These are phyloP conservation scores for Cosmorhoe ocellata DNA, from an alignment of 2,888 invertebrate species.

Conservation along the genomic window DNA sequence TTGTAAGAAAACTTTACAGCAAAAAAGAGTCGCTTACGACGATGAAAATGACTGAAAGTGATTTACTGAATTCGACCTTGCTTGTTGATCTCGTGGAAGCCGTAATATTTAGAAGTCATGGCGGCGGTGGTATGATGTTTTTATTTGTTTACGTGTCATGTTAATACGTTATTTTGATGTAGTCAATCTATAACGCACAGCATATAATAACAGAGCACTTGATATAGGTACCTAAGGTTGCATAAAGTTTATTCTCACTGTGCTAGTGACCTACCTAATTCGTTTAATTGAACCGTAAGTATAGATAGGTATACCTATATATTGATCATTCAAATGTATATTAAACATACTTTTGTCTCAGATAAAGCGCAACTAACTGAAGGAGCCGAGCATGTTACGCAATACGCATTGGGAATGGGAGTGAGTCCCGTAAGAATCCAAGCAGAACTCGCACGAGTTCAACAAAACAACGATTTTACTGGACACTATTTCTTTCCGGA, in stretches of 20 bases:
- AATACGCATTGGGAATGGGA: conserved; percentile 37
- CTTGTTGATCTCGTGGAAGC: conserved; percentile 74
- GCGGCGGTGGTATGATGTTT: conserved; percentile 58
- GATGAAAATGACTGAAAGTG: conserved; percentile 46
- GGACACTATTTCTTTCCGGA: conserved; percentile 77
- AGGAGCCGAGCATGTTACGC: conserved; percentile 37
- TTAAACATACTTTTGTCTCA: too few species aligned
- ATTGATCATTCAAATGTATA: too few species aligned
- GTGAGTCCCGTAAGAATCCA: conserved; percentile 62
- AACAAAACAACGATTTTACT: conserved; percentile 60
- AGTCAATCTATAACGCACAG: too few species aligned
- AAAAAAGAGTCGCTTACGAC: conserved; percentile 55
- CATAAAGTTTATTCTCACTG: too few species aligned
- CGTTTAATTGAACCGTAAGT: too few species aligned
- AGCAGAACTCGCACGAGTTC: conserved; percentile 62
- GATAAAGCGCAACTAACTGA: conserved; percentile 45
- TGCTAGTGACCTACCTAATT: too few species aligned
- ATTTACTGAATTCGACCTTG: conserved; percentile 67
- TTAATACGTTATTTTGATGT: too few species aligned
- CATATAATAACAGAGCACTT: too few species aligned
- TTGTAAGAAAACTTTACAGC: conserved; percentile 64
- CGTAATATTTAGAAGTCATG: conserved; percentile 65
- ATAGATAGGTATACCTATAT: neutral
- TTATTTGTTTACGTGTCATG: neutral
- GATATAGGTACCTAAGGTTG: too few species aligned